Conservation (phyloP, 2,888 invertebrate species). For the Podotricha telesiphe region DNA sequence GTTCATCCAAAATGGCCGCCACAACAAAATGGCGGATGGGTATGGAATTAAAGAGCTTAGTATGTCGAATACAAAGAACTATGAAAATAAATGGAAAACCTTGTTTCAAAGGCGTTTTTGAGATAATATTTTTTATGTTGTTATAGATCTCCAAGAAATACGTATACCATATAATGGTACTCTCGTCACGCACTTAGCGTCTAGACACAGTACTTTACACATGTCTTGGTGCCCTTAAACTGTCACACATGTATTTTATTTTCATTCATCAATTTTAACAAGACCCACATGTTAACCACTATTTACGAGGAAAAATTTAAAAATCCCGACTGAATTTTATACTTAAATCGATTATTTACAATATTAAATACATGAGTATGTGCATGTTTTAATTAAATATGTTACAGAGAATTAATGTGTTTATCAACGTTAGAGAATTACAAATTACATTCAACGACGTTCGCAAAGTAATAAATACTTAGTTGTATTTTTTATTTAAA, state of each 20-base stretch:
- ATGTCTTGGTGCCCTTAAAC: constrained; percentile 38
- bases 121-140: too few species aligned
- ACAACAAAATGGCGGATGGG: too few species aligned
- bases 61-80: too few species aligned
- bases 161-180: constrained; percentile 13
- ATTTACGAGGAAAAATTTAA: constrained; percentile 22
- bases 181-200: constrained; percentile 47
- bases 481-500: too few species aligned
- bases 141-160: constrained; percentile 5
- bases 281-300: constrained; percentile 13
- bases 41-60: too few species aligned
- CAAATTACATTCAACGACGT: too few species aligned
- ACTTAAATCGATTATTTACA: constrained; percentile 9
- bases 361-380: neutral
- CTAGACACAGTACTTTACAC: constrained; percentile 48
- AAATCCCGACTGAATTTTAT: neutral
- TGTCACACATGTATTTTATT: constrained; percentile 31
- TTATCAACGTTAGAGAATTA: neutral
- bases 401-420: neutral
- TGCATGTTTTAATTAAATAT: neutral
- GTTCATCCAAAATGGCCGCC: too few species aligned
- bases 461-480: too few species aligned
- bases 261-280: constrained; percentile 31
- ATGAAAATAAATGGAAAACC: too few species aligned
- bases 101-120: too few species aligned